Percentiles rank a stretch among this genome's conserved stretches.
phyloP scores from a whole-genome alignment of 2,113 vertebrate genomes.

The Apeltes quadracus region DNA sequence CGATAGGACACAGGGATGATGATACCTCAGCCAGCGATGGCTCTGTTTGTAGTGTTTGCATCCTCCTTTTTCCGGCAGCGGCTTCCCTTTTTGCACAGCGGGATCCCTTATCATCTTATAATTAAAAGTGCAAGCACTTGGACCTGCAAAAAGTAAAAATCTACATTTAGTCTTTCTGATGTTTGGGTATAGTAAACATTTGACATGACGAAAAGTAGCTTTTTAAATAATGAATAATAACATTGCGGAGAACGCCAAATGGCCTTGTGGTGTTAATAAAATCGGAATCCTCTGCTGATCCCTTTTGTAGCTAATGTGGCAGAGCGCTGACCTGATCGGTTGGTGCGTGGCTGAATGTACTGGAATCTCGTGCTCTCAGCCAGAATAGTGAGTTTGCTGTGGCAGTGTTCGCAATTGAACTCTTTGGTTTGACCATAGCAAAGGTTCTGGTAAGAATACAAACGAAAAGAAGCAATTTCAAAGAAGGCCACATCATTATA shows the following conservation, averaged over 20 bases:
- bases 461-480: not conserved
- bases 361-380: constrained; percentile 81
- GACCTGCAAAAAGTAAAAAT: constrained; percentile 51
- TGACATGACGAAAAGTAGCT: not conserved
- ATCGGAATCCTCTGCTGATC: constrained; percentile 19
- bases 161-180: not conserved
- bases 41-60: constrained; percentile 85
- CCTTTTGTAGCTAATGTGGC: constrained; percentile 10
- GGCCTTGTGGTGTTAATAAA: not conserved
- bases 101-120: constrained; percentile 74
- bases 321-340: constrained; percentile 72
- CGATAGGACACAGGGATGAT: not conserved
- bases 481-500: not conserved
- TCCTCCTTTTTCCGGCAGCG: constrained; percentile 80
- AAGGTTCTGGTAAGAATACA: constrained; percentile 64
- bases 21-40: constrained; percentile 84
- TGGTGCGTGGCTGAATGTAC: constrained; percentile 70
- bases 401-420: constrained; percentile 81
- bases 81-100: constrained; percentile 82
- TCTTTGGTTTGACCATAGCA: constrained; percentile 81
- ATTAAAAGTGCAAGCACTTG: constrained; percentile 30
- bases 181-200: not conserved
- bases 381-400: constrained; percentile 78
- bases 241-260: constrained; percentile 9
- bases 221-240: constrained; percentile 1